Evolutionary conservation across 2,888 invertebrate genomes (phyloP).

Genomic region (Copidosoma aretas): DNA sequence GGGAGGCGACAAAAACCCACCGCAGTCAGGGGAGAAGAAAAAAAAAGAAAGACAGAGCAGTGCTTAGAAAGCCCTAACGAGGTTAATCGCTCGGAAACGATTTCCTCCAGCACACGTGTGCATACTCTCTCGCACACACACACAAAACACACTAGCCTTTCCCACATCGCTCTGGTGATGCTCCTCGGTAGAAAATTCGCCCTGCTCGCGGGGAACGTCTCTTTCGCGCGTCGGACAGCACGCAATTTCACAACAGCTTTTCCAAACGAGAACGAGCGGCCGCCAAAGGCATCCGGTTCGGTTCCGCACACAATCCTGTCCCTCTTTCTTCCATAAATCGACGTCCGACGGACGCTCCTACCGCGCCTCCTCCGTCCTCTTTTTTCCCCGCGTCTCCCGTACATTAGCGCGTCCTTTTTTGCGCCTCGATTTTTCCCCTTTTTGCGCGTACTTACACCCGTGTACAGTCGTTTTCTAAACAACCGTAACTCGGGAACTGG

Average conservation of each 20-base stretch:
- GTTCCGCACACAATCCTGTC: neutral
- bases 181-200: slow-evolving; percentile 14
- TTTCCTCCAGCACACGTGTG: slow-evolving; percentile 3
- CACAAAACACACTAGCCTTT: too few relatives aligned
- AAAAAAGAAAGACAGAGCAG: neutral
- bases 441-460: neutral
- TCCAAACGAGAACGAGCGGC: slow-evolving; percentile 24
- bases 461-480: neutral
- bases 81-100: slow-evolving; percentile 33
- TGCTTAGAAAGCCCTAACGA: slow-evolving; percentile 32
- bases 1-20: neutral
- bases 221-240: neutral
- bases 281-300: slow-evolving; percentile 5
- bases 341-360: neutral
- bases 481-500: slow-evolving; percentile 14
- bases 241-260: slow-evolving; percentile 30
- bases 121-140: neutral
- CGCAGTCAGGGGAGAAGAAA: neutral
- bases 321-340: slow-evolving; percentile 23
- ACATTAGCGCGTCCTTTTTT: neutral
- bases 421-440: neutral
- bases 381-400: neutral
- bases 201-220: neutral
- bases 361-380: too few relatives aligned
- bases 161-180: neutral